These are phyloP conservation scores for Lutjanus erythropterus DNA, from an alignment of 2,113 vertebrate species.

Conservation along the genomic window DNA sequence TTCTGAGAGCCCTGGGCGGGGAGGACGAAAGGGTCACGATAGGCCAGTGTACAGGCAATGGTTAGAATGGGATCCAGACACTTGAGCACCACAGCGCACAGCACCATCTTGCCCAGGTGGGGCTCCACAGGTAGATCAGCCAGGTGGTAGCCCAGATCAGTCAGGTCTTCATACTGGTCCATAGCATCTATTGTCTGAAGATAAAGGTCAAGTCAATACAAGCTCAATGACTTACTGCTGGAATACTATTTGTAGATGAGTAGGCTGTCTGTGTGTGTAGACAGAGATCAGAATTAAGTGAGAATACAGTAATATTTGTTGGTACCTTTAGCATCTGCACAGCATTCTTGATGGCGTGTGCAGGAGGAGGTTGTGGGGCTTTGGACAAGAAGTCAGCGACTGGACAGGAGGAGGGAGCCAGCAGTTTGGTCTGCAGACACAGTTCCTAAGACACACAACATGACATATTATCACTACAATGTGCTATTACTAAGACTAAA, in stretches of 20 bases:
- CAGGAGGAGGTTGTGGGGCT: slow-evolving; percentile 94
- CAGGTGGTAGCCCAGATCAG: slow-evolving; percentile 94
- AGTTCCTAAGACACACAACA: slow-evolving; percentile 68
- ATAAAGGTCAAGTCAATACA: neutral
- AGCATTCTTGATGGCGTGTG: slow-evolving; percentile 90
- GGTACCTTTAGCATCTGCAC: slow-evolving; percentile 94
- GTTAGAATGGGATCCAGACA: slow-evolving; percentile 97
- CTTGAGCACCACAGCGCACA: slow-evolving; percentile 92
- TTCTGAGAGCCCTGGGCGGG: slow-evolving; percentile 91
- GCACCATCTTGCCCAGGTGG: slow-evolving; percentile 98
- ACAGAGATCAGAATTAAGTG: neutral
- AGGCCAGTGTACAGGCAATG: slow-evolving; percentile 94
- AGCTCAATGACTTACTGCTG: neutral
- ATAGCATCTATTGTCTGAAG: slow-evolving; percentile 94
- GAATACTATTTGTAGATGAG: neutral
- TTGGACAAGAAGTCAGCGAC: slow-evolving; percentile 94
- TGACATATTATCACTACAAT: neutral
- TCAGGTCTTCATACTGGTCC: slow-evolving; percentile 93
- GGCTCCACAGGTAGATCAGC: slow-evolving; percentile 95
- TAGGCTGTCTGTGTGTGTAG: neutral
- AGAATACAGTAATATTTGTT: neutral
- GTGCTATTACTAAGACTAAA: neutral
- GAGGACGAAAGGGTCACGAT: slow-evolving; percentile 93
- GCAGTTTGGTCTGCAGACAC: slow-evolving; percentile 95
- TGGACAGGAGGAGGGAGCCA: slow-evolving; percentile 89